Base-by-base conservation (phyloP, 2,797 vertebrate species). In the Xenops minutus region DNA sequence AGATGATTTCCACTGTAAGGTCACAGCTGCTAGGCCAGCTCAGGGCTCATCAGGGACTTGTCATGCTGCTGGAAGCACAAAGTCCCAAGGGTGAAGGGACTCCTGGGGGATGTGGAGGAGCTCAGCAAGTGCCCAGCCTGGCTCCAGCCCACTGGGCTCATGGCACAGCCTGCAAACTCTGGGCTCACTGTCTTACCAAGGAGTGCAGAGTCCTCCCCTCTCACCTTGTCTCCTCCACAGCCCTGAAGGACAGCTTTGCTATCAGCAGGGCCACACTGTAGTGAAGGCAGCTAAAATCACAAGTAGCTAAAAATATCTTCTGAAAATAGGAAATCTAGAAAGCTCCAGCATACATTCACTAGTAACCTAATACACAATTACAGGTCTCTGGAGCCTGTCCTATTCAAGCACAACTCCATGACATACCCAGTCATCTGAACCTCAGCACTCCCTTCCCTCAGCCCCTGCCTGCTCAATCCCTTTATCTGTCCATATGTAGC, bases 1-100 rank as follows among this genome's bases (percentile, higher is more conserved):
- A 86, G 74, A 93, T 68, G 74, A 95, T 84, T 93, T 92, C 72
- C 79, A 83, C 44, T 13, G 7, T 85, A 96, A 96, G 76, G 79
- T 66, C 63, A 61, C 73, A 85, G 86, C 92, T 92, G 84, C 79
- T 62, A 37, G 81, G 59, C 58, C 58, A 79, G 75, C 64, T 76
- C 43, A 9, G 72, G 52, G 21, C 63, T 80, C 34, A 2, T 18
- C 51, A 52, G 43, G 59, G 74, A 69, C 86, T 51, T 43, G 59
- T 6, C 56, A 24, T 44, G 66, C 82, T 41, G 23, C 41, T 73
- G 34, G 34, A 24, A 71, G 72, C 58, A 78, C 36, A 9, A 66
- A 61, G 34, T 61, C 52, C 41, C 2, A 0, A 36, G 52, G 51
- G 22, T 6, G 52, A 84, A 61, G 58, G 62, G 66, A 80, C 56